phyloP scores from a whole-genome alignment of 2,113 vertebrate genomes.

The Poeciliopsis prolifica region DNA sequence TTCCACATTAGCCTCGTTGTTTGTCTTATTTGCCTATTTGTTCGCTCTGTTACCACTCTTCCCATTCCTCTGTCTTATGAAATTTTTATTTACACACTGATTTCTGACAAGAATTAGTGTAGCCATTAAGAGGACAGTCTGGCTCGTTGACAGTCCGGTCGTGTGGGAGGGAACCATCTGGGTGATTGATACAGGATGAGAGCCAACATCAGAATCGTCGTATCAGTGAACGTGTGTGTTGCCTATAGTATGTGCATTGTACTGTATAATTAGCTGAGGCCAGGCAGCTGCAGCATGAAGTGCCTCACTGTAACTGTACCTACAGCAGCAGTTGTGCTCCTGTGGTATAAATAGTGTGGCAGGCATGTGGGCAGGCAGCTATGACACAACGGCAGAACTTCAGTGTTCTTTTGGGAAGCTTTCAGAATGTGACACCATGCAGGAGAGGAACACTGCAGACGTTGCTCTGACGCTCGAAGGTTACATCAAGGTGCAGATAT shows the following conservation, averaged over 20 bases:
- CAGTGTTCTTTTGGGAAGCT: slow-evolving; percentile 66
- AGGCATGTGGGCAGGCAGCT: slow-evolving; percentile 64
- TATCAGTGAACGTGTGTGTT: slow-evolving; percentile 12
- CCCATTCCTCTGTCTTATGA: neutral
- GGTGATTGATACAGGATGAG: slow-evolving; percentile 47
- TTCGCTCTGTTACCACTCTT: neutral
- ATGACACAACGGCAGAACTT: slow-evolving; percentile 73
- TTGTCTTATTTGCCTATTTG: neutral
- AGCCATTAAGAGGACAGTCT: slow-evolving; percentile 31
- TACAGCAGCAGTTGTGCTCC: slow-evolving; percentile 75
- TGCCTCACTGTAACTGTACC: slow-evolving; percentile 73
- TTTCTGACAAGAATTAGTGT: slow-evolving; percentile 47
- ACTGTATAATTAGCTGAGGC: slow-evolving; percentile 67
- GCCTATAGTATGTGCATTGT: slow-evolving; percentile 28
- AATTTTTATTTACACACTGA: slow-evolving; percentile 41
- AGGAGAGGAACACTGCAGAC: slow-evolving; percentile 45
- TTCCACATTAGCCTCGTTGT: neutral
- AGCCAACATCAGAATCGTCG: slow-evolving; percentile 28
- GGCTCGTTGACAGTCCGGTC: slow-evolving; percentile 48
- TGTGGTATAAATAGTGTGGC: slow-evolving; percentile 73
- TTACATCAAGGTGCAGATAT: slow-evolving; percentile 49
- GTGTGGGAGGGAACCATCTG: slow-evolving; percentile 53
- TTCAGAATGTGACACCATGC: slow-evolving; percentile 68
- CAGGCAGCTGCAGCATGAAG: slow-evolving; percentile 72
- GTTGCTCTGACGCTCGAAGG: slow-evolving; percentile 57